A percentile compares a stretch with the other conserved stretches of the same genome.
Evolutionary conservation across 2,797 vertebrate species (phyloP).

Genomic region (Prunella strophiata): DNA sequence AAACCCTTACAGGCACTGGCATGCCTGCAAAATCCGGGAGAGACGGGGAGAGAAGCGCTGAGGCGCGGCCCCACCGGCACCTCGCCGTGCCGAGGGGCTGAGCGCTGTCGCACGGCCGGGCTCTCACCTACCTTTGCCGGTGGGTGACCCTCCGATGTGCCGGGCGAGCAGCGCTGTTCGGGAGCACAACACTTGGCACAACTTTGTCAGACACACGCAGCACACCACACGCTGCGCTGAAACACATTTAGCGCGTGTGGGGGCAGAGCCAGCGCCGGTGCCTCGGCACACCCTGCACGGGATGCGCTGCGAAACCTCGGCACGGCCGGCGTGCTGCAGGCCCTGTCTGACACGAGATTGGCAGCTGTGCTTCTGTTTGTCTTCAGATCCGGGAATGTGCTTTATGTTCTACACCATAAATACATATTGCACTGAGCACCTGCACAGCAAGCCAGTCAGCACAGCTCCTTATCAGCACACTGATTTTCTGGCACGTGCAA

Average conservation of each 20-base stretch:
- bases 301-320: not conserved
- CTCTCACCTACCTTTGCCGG: constrained; percentile 19
- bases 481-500: not conserved
- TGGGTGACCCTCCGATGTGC: not conserved
- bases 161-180: not conserved
- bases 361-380: not conserved
- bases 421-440: not conserved
- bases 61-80: rapidly evolving
- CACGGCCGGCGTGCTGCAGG: not conserved
- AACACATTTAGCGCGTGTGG: rapidly evolving
- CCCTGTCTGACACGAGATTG: not conserved
- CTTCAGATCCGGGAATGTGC: not conserved
- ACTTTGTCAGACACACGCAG: not conserved
- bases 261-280: not conserved
- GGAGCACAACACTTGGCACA: not conserved
- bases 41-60: rapidly evolving
- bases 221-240: rapidly evolving
- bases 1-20: not conserved
- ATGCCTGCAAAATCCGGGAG: not conserved
- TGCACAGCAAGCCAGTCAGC: not conserved
- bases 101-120: rapidly evolving
- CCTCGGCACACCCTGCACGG: not conserved
- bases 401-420: not conserved
- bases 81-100: rapidly evolving
- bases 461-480: not conserved